These are phyloP conservation scores for Corydoras maculifer DNA, from an alignment of 2,113 vertebrate genomes.

Conservation along the genomic window DNA sequence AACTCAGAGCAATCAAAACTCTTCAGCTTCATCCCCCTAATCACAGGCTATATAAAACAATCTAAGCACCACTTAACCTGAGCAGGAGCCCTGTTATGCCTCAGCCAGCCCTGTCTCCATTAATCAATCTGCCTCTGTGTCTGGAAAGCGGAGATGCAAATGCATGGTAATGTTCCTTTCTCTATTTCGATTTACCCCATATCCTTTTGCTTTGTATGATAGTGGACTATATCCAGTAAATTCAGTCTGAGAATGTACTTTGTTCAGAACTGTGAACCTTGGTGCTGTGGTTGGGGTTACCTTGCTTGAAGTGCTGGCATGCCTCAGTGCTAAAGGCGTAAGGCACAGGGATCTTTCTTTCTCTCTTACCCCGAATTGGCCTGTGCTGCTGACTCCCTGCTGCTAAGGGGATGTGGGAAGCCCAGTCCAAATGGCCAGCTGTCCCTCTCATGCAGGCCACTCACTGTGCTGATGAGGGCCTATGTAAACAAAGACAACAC, in stretches of 20 bases:
- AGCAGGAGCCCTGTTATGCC: slow-evolving; percentile 61
- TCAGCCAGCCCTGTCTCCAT: slow-evolving; percentile 71
- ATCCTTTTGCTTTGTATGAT: not conserved
- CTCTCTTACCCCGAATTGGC: slow-evolving; percentile 47
- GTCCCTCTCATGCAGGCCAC: slow-evolving; percentile 59
- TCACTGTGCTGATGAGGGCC: slow-evolving; percentile 63
- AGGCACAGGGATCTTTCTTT: slow-evolving; percentile 41
- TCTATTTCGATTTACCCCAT: slow-evolving; percentile 21
- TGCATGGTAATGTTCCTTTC: slow-evolving; percentile 48
- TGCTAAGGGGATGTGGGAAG: slow-evolving; percentile 66
- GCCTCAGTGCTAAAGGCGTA: slow-evolving; percentile 50
- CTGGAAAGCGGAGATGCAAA: slow-evolving; percentile 60
- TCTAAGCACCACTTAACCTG: slow-evolving; percentile 74
- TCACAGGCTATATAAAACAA: slow-evolving; percentile 69
- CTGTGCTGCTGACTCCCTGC: slow-evolving; percentile 61
- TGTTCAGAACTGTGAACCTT: too few relatives aligned
- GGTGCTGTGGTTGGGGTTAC: not conserved
- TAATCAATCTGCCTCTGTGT: slow-evolving; percentile 68
- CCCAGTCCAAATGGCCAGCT: slow-evolving; percentile 72
- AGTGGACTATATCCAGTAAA: too few relatives aligned
- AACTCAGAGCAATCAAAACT: slow-evolving; percentile 60
- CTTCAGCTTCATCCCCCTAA: slow-evolving; percentile 62
- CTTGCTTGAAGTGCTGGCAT: slow-evolving; percentile 15
- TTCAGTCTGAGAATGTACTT: too few relatives aligned
- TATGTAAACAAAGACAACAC: slow-evolving; percentile 62